Evolutionary conservation across 2,797 vertebrate genomes (phyloP).

Genomic region (Menidia menidia): DNA sequence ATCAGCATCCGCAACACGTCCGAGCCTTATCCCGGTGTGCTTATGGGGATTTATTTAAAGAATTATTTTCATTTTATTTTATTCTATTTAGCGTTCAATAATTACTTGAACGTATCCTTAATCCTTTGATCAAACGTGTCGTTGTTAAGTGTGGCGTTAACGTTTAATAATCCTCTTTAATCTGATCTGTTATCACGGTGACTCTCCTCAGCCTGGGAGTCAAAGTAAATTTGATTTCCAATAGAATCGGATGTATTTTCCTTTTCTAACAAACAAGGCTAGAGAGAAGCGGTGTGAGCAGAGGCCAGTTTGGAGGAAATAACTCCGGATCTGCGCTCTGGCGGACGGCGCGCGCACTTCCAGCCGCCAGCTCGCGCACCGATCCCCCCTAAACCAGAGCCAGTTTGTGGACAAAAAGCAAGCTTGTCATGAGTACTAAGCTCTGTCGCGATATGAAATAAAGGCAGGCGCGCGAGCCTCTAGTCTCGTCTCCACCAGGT

Average conservation of each 20-base stretch:
- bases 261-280: constrained; percentile 11
- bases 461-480: not conserved
- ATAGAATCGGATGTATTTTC: constrained; percentile 19
- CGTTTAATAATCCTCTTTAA: not conserved
- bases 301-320: constrained; percentile 46
- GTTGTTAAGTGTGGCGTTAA: not conserved
- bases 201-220: constrained; percentile 12
- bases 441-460: too few species aligned
- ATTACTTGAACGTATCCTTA: not conserved
- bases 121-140: not conserved
- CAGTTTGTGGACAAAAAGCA: not conserved
- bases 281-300: constrained; percentile 19
- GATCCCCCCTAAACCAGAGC: constrained; percentile 18
- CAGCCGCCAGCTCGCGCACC: constrained; percentile 28
- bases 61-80: too few species aligned
- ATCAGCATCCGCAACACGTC: constrained; percentile 1
- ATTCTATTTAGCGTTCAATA: too few species aligned
- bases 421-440: not conserved
- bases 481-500: not conserved
- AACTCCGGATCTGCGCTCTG: constrained; percentile 35
- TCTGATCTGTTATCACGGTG: not conserved
- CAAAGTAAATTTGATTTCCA: constrained; percentile 3
- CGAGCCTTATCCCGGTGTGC: constrained; percentile 7
- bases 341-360: constrained; percentile 20
- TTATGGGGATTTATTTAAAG: not conserved